Base-by-base conservation (phyloP, 1,140 invertebrate species). In the Microvelia longipes region DNA sequence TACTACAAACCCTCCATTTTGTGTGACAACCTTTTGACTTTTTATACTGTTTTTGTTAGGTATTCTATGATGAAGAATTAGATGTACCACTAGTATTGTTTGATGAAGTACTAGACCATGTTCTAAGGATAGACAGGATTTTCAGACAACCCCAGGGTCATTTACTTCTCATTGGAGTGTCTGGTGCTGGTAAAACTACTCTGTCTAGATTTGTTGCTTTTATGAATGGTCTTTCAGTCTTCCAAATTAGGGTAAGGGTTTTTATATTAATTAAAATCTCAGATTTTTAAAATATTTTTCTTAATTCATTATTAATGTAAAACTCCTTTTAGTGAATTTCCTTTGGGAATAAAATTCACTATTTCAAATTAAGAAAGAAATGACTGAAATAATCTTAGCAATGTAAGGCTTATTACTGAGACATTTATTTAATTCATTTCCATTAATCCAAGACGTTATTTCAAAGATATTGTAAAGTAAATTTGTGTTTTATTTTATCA, bases 21-120 rank as follows among this genome's bases (percentile, higher is more conserved):
- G n/a, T 19, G 50, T 60, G 50, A 19, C 5, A 5, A 60, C 50
- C 50, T 60, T 60, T 19, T 19, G 19, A 19, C 5, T 15, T 11
- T 50, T 50, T 50, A 11, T 50, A 50, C 35, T 50, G 35, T 50
- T 50, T 50, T 19, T 19, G n/a, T 11, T 50, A 89, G 86, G 90
- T 96, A n/a, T 99, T 99, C 82, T 99, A 99, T 77, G 98, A 99
- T 82, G 98, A 99, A 84, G 97, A 99, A 79, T 80, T 99, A 30
- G 98, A 99, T 81, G 97, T 99, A 2, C 96, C 93, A 0, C 82
- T 99, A 1, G 98, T 99, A 29, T 82, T 99, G 1, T 99, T 99
- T 80, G 96, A 99, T 80, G 96, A 99, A 82, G 96, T 99, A 50
- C 80, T 99, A 13, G 98, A 99, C 77, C 98, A 99, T 80, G 96